phyloP scores from a whole-genome alignment of 2,113 vertebrate genomes.

The Mormoops blainvillei region DNA sequence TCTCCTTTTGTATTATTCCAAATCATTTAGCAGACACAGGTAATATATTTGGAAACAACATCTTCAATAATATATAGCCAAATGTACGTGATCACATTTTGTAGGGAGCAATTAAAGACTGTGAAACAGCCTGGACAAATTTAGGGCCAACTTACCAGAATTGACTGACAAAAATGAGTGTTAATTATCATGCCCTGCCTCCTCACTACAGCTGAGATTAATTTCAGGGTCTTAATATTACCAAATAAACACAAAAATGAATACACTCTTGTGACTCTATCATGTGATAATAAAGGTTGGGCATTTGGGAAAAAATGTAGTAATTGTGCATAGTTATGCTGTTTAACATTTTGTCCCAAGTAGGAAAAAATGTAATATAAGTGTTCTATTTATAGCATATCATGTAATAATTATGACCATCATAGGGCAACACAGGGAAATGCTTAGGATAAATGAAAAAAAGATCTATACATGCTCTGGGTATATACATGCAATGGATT shows the following conservation, averaged over 20 bases:
- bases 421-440: neutral
- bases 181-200: slow-evolving; percentile 55
- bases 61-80: slow-evolving; percentile 58
- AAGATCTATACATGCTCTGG: neutral
- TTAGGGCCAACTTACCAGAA: slow-evolving; percentile 58
- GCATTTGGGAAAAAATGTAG: neutral
- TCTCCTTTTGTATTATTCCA: slow-evolving; percentile 53
- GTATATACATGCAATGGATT: neutral
- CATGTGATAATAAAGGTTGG: slow-evolving; percentile 26
- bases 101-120: slow-evolving; percentile 60
- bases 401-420: neutral
- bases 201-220: slow-evolving; percentile 59
- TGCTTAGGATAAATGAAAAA: neutral
- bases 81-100: slow-evolving; percentile 51
- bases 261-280: neutral
- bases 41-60: slow-evolving; percentile 66
- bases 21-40: slow-evolving; percentile 40
- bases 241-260: slow-evolving; percentile 52
- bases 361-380: neutral
- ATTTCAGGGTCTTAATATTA: slow-evolving; percentile 51
- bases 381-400: neutral
- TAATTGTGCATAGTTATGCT: slow-evolving; percentile 1
- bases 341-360: slow-evolving; percentile 32
- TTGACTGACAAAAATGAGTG: slow-evolving; percentile 61
- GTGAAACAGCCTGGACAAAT: slow-evolving; percentile 57